These are phyloP conservation scores for Calephelis perditalis DNA, from an alignment of 2,888 invertebrate species.

Conservation along the genomic window DNA sequence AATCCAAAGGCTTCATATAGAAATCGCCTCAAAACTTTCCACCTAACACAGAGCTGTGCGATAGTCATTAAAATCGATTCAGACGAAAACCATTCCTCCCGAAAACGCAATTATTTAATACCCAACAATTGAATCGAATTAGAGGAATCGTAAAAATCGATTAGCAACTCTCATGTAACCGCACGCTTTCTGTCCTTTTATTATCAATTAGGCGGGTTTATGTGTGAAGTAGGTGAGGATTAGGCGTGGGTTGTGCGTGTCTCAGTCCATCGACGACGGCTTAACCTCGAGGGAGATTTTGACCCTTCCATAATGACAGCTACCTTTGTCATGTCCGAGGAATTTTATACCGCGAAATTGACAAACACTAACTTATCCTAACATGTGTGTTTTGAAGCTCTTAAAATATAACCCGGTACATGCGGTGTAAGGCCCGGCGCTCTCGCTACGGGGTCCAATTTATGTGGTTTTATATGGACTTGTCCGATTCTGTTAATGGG, in stretches of 20 bases:
- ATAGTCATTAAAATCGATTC: conserved; percentile 28
- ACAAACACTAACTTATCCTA: conserved; percentile 61
- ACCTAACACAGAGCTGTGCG: conserved; percentile 8
- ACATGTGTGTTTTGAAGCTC: conserved; percentile 55
- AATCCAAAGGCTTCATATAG: too few relatives aligned
- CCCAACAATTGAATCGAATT: conserved; percentile 62
- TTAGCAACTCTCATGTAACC: conserved; percentile 60
- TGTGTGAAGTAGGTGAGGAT: conserved; percentile 71
- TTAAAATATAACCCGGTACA: conserved; percentile 53
- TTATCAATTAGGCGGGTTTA: conserved; percentile 77
- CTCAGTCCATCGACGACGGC: conserved; percentile 56
- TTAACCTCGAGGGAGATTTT: conserved; percentile 67
- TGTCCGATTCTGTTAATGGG: conserved; percentile 71
- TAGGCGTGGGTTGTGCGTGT: conserved; percentile 66
- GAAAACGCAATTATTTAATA: conserved; percentile 65
- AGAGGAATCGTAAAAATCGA: conserved; percentile 69
- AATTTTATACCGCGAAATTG: conserved; percentile 73
- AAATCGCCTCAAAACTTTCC: conserved; percentile 10
- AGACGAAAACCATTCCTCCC: conserved; percentile 43
- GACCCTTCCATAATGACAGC: conserved; percentile 72
- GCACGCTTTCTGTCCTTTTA: conserved; percentile 72
- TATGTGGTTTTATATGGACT: conserved; percentile 64
- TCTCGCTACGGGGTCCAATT: conserved; percentile 64
- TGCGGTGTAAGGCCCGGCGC: conserved; percentile 43
- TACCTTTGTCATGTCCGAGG: conserved; percentile 68